Evolutionary conservation across 37 sponge, comb jelly and placozoan species (phyloP), one percentile per base, ranked within the genome.

Genomic region (Dysidea cf. avara): DNA sequence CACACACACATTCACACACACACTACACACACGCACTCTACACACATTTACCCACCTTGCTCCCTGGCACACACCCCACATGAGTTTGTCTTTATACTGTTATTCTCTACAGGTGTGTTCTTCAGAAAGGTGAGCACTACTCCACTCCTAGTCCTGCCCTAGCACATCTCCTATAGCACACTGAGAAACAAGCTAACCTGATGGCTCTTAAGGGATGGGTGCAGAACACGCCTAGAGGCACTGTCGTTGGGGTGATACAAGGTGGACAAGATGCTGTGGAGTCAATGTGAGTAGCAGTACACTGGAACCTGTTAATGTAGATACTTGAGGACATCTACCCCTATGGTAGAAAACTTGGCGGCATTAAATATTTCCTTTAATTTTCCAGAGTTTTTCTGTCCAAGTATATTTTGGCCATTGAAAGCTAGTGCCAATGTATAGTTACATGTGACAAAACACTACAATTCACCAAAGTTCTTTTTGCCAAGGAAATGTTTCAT

Each of bases 201-300:
- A 35, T 35, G 3, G 62, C 74, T 16, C 28, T 87, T 40, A 64
- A 68, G 0, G 88, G 88, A 16, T 87, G 74, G 81, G 88, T 87
- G 37, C 61, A 77, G 69, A 87, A 87, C 63, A 82, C 88, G 0
- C 13, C 73, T 26, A 30, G 67, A 60, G 68, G 74, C 1, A 87
- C 88, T 39, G 88, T 87, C 33, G 74, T 82, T 53, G 88, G 88
- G 14, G 85, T 87, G 67, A 53, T 55, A 5, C 84, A 87, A 53
- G 88, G 88, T 28, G 62, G 55, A 18, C 29, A 66, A n/a, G 22
- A 58, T 28, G 32, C 57, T 46, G 40, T 87, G 40, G 74, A 77
- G 16, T 12, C 37, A 28, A 62, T 87, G 88, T 87, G 34, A 78
- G 88, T 74, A n/a, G n/a, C n/a, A n/a, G n/a, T n/a, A n/a, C n/a